Evolutionary conservation across 2,797 vertebrate species (phyloP).

Genomic region (Calcarius lapponicus): DNA sequence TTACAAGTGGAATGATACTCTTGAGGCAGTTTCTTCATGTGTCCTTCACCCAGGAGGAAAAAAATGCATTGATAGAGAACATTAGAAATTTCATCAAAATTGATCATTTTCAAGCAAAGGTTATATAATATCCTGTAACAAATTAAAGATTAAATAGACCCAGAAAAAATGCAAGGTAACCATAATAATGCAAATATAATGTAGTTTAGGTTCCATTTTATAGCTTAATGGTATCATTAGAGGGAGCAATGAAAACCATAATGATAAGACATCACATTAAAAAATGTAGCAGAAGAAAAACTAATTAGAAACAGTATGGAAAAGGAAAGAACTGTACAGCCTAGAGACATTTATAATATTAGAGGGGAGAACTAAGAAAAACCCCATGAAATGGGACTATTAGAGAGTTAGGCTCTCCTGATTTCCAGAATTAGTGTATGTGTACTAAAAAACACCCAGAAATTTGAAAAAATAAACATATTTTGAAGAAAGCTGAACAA

Average conservation of each 20-base stretch:
- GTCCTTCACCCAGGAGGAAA: neutral
- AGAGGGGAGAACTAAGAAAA: neutral
- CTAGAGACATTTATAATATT: neutral
- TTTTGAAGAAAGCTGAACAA: neutral
- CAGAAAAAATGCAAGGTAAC: neutral
- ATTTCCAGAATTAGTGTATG: neutral
- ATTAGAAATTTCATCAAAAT: neutral
- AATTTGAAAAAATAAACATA: neutral
- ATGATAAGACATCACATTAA: neutral
- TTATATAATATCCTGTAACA: neutral
- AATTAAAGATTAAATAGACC: slow-evolving; percentile 4
- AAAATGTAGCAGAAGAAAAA: neutral
- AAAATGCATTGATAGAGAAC: neutral
- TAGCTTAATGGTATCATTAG: neutral
- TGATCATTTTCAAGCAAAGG: neutral
- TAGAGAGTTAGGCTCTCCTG: neutral
- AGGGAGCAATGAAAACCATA: neutral
- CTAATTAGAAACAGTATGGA: neutral
- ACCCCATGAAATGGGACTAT: neutral
- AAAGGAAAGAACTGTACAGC: neutral
- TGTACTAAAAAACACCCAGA: fast-evolving
- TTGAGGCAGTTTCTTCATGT: neutral
- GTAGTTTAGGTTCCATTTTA: neutral
- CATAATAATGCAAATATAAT: neutral
- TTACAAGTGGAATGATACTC: neutral